A percentile compares a stretch with the other conserved stretches of the same genome.
Conservation (phyloP, 2,888 invertebrate species). For the Cantharis lateralis region DNA sequence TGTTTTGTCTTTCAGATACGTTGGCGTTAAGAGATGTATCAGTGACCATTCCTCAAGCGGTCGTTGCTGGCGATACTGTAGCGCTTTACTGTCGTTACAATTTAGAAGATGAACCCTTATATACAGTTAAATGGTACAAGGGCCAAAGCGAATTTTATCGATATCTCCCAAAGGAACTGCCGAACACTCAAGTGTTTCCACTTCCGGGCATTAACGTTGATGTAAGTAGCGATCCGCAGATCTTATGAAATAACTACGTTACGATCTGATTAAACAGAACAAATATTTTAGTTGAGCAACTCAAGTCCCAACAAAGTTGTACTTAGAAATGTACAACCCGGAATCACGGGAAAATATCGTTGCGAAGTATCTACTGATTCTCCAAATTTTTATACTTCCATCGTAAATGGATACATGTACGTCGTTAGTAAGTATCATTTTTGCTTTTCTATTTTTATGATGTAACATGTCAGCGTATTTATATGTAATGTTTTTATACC, state of each 20-base stretch:
- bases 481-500: not conserved
- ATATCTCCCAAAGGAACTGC: constrained; percentile 78
- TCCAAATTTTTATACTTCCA: constrained; percentile 72
- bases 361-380: constrained; percentile 78
- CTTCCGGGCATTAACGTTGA: constrained; percentile 71
- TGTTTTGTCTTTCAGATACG: constrained; percentile 55
- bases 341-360: constrained; percentile 73
- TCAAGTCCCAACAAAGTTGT: constrained; percentile 70
- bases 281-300: constrained; percentile 61
- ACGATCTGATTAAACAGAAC: constrained; percentile 2
- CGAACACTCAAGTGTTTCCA: constrained; percentile 74
- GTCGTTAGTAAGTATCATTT: constrained; percentile 69
- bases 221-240: constrained; percentile 61
- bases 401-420: constrained; percentile 70
- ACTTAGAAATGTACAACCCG: constrained; percentile 69
- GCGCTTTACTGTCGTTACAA: constrained; percentile 77
- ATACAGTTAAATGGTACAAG: constrained; percentile 84
- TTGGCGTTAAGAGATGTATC: constrained; percentile 70
- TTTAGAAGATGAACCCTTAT: constrained; percentile 74
- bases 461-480: not conserved
- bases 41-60: constrained; percentile 74
- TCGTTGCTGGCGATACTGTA: constrained; percentile 72
- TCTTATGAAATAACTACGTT: constrained; percentile 4
- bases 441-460: not conserved
- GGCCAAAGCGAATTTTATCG: constrained; percentile 78